These are phyloP conservation scores for Thinocorus orbignyianus DNA, from an alignment of 2,113 vertebrate genomes.

Conservation along the genomic window DNA sequence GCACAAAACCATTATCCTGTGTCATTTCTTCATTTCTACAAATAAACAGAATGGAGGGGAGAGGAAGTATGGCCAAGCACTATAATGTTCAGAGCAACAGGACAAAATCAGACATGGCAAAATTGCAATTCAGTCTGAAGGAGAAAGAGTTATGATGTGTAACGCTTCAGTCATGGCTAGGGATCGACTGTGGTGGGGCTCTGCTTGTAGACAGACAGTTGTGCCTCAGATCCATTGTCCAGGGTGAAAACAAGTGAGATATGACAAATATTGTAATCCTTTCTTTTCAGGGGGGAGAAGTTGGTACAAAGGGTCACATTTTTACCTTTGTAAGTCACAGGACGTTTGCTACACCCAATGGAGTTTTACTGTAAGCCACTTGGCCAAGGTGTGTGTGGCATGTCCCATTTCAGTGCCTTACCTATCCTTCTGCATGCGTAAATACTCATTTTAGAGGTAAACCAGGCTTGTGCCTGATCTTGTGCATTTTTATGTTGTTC, in stretches of 20 bases:
- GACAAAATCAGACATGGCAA: background rate
- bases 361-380: background rate
- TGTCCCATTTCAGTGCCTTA: background rate
- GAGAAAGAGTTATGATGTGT: background rate
- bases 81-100: background rate
- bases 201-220: background rate
- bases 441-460: background rate
- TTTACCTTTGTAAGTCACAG: background rate
- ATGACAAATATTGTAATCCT: background rate
- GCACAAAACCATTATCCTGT: background rate
- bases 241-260: background rate
- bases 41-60: background rate
- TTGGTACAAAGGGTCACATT: background rate
- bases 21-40: slow-evolving; percentile 22
- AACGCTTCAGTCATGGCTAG: background rate
- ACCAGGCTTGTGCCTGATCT: background rate
- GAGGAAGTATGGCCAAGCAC: background rate
- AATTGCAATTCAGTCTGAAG: background rate
- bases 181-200: background rate
- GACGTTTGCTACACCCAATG: background rate
- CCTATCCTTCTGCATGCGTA: background rate
- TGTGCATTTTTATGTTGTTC: background rate
- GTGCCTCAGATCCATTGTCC: background rate
- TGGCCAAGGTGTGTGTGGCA: background rate
- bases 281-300: background rate